These are phyloP conservation scores for Drosophila colorata DNA, from an alignment of 2,888 invertebrate genomes.

Conservation along the genomic window DNA sequence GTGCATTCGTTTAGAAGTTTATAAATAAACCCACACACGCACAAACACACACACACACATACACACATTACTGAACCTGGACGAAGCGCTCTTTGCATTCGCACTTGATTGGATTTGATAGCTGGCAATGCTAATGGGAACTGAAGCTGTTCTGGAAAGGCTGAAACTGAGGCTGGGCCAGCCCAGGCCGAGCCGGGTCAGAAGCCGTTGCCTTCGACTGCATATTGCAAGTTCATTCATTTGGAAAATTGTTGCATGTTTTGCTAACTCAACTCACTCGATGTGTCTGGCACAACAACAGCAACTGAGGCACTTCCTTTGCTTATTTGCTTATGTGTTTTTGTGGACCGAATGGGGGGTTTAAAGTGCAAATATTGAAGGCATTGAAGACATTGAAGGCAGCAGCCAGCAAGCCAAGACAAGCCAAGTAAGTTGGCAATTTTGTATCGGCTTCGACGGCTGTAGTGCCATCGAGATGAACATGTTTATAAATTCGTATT, in stretches of 20 bases:
- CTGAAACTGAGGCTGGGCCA: constrained; percentile 33
- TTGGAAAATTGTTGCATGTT: constrained; percentile 83
- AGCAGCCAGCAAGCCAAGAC: constrained; percentile 5
- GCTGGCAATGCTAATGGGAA: constrained; percentile 72
- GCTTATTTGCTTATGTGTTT: constrained; percentile 62
- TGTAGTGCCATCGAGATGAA: constrained; percentile 34
- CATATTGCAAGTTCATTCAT: constrained; percentile 79
- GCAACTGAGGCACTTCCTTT: constrained; percentile 45
- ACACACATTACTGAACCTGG: constrained; percentile 35
- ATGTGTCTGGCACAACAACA: constrained; percentile 59
- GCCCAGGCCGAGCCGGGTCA: constrained; percentile 25
- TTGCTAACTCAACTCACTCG: constrained; percentile 70
- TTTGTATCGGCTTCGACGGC: constrained; percentile 27
- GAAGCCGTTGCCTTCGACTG: constrained; percentile 46
- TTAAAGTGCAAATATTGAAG: constrained; percentile 60
- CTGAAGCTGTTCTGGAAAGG: constrained; percentile 34
- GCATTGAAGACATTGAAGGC: constrained; percentile 14
- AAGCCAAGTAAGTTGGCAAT: constrained; percentile 4
- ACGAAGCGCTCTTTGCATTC: constrained; percentile 57
- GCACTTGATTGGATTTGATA: constrained; percentile 78
- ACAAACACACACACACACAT: neutral
- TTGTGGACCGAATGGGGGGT: neutral
- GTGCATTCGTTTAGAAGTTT: constrained; percentile 80
- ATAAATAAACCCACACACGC: constrained; percentile 68
- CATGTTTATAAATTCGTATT: constrained; percentile 76